Conservation (phyloP, 2,888 invertebrate genomes). For the Rhabditophanes sp. region DNA sequence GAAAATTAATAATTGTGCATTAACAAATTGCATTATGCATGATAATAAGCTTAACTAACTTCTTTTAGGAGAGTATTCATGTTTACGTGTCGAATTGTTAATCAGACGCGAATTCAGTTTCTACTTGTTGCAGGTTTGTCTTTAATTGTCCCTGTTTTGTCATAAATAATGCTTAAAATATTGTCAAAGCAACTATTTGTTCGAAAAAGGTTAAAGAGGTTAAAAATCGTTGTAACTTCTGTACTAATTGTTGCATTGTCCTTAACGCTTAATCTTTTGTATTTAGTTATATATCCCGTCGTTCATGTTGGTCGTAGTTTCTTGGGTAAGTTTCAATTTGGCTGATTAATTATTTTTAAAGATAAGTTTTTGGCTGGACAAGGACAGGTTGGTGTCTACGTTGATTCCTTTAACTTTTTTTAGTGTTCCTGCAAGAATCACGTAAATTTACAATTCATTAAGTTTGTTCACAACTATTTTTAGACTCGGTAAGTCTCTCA, state of each 20-base stretch:
- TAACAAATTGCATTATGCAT: slow-evolving; percentile 3
- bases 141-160: background rate
- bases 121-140: slow-evolving; percentile 81
- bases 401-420: slow-evolving; percentile 29
- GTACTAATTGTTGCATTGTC: background rate
- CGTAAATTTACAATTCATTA: too few species aligned
- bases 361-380: slow-evolving; percentile 35
- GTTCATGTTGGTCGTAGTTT: slow-evolving; percentile 64
- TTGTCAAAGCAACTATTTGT: background rate
- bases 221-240: slow-evolving; percentile 1
- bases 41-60: background rate
- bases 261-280: slow-evolving; percentile 57
- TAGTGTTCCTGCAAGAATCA: too few species aligned
- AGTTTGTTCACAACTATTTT: too few species aligned
- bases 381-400: slow-evolving; percentile 31
- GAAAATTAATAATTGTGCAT: slow-evolving; percentile 1
- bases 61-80: slow-evolving; percentile 82
- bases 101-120: slow-evolving; percentile 95
- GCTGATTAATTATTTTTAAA: too few species aligned
- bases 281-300: slow-evolving; percentile 98
- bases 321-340: too few species aligned
- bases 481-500: too few species aligned
- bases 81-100: slow-evolving; percentile 79
- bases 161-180: background rate
- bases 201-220: background rate